Percentiles rank a stretch among this genome's conserved stretches.
These are phyloP conservation scores for Leptoteleia sp. DNA, from an alignment of 1,140 invertebrate genomes.

Conservation along the genomic window DNA sequence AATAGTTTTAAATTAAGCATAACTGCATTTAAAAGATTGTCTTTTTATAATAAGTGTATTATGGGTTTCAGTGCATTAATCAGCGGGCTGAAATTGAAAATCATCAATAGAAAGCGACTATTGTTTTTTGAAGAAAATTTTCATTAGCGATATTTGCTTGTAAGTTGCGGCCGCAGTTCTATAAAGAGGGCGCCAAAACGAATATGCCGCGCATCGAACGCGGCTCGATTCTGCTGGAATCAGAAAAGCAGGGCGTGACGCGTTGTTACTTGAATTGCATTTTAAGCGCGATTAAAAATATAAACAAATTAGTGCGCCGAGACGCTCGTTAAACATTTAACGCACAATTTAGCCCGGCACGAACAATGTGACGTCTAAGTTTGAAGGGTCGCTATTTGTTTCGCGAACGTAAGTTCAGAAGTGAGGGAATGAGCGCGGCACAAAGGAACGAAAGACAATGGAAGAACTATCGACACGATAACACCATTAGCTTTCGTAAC, in stretches of 20 bases:
- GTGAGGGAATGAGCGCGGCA: slow-evolving; percentile 8
- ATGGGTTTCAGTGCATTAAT: too few relatives aligned
- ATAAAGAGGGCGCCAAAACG: too few relatives aligned
- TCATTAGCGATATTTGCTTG: slow-evolving; percentile 21
- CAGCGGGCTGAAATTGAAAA: too few relatives aligned
- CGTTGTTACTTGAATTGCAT: slow-evolving; percentile 8
- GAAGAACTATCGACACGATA: slow-evolving; percentile 33
- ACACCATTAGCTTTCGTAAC: slow-evolving; percentile 38
- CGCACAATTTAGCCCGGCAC: slow-evolving; percentile 26
- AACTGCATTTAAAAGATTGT: too few relatives aligned
- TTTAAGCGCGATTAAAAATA: slow-evolving; percentile 41
- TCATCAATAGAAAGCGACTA: too few relatives aligned
- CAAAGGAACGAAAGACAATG: slow-evolving; percentile 30
- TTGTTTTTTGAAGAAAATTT: slow-evolving; percentile 4
- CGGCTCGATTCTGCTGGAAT: too few relatives aligned
- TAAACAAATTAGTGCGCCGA: slow-evolving; percentile 31
- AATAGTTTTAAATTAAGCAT: too few relatives aligned
- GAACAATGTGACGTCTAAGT: slow-evolving; percentile 35
- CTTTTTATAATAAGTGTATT: too few relatives aligned
- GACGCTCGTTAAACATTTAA: slow-evolving; percentile 40
- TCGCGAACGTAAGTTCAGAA: slow-evolving; percentile 42
- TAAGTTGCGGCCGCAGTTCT: too few relatives aligned
- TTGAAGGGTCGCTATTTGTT: slow-evolving; percentile 37
- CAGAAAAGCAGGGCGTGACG: too few relatives aligned
- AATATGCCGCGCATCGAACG: too few relatives aligned